phyloP scores from a whole-genome alignment of 1,140 invertebrate genomes.

The Megathymus violae region DNA sequence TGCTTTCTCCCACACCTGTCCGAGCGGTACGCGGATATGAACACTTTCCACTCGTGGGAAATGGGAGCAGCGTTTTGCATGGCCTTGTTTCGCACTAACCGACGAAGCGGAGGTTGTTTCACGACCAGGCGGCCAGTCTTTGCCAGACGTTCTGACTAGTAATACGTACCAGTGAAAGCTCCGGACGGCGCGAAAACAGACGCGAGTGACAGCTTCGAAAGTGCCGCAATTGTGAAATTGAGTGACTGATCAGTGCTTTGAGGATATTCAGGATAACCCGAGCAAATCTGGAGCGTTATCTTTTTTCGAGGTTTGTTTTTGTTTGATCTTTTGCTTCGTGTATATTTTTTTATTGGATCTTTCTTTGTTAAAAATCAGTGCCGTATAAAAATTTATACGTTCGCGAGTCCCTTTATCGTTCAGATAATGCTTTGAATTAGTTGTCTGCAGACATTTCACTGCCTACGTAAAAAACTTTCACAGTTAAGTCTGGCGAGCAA shows the following conservation, averaged over 20 bases:
- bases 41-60: constrained; percentile 80
- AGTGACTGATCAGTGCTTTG: constrained; percentile 50
- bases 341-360: constrained; percentile 12
- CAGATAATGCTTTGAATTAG: too few species aligned
- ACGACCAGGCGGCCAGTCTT: constrained; percentile 55
- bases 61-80: constrained; percentile 80
- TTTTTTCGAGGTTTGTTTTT: constrained; percentile 65
- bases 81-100: constrained; percentile 69
- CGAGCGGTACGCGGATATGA: constrained; percentile 70
- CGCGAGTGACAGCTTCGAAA: constrained; percentile 56
- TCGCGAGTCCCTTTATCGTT: too few species aligned
- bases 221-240: constrained; percentile 36
- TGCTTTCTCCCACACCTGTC: constrained; percentile 81
- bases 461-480: constrained; percentile 63
- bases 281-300: constrained; percentile 73
- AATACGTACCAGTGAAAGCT: constrained; percentile 45
- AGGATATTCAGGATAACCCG: constrained; percentile 41
- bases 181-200: constrained; percentile 51
- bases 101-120: constrained; percentile 39
- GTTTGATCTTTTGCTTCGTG: constrained; percentile 33
- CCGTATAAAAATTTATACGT: too few species aligned
- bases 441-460: constrained; percentile 39
- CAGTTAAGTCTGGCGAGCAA: constrained; percentile 48
- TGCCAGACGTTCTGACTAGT: constrained; percentile 41
- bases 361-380: too few species aligned